A percentile compares a stretch with the other conserved stretches of the same genome.
Evolutionary conservation across 2,888 invertebrate species (phyloP).

Genomic region (Cephalotes varians): DNA sequence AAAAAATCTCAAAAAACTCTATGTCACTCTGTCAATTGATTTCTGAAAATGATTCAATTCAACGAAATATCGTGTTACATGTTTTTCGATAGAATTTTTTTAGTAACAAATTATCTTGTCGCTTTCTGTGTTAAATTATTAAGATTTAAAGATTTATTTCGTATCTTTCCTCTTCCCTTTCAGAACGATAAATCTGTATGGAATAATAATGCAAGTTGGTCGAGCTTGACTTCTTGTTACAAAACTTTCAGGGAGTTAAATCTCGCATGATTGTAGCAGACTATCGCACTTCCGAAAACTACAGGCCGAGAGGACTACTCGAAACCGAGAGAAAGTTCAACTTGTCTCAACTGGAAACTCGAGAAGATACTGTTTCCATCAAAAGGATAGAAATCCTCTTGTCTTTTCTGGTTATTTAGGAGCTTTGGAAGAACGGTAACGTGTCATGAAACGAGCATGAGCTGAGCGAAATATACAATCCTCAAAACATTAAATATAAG

Average conservation of each 20-base stretch:
- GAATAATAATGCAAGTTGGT: neutral
- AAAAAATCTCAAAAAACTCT: neutral
- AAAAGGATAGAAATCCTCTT: neutral
- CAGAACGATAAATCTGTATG: neutral
- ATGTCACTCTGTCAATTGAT: neutral
- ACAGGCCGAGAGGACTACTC: too few species aligned
- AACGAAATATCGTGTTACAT: neutral
- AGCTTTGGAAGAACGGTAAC: slow-evolving; percentile 6
- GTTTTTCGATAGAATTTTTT: neutral
- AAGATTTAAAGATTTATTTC: neutral
- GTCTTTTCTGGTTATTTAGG: slow-evolving; percentile 33
- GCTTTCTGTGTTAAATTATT: neutral
- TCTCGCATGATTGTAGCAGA: slow-evolving; percentile 35
- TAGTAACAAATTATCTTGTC: neutral
- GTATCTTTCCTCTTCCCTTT: neutral
- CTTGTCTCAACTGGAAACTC: slow-evolving; percentile 27
- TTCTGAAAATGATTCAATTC: neutral
- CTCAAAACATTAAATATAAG: slow-evolving; percentile 24
- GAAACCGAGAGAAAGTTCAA: slow-evolving; percentile 18
- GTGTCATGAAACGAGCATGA: neutral
- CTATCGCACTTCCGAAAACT: slow-evolving; percentile 28
- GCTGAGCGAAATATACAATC: slow-evolving; percentile 5
- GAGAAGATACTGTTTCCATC: slow-evolving; percentile 23
- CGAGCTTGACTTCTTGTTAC: slow-evolving; percentile 25
- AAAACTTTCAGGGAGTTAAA: slow-evolving; percentile 31